Evolutionary conservation across 2,888 invertebrate species (phyloP), one percentile per base, ranked within the genome.

Genomic region (Amphipoea oculea): DNA sequence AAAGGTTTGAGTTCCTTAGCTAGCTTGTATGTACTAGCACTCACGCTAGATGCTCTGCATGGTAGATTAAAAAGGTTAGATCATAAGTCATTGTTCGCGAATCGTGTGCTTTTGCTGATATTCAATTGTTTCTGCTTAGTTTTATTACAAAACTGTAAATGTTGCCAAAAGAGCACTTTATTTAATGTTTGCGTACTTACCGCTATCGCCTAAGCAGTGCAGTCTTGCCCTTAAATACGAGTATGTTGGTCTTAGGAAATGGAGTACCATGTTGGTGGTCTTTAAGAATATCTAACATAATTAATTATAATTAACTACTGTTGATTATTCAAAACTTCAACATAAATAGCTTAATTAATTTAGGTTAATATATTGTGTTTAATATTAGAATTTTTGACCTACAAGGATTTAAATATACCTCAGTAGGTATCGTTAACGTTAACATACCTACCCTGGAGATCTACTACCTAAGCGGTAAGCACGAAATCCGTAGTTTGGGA

Each of bases 161-260:
- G 0, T 17, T 9, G 7, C 4, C 9, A 45, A 45, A 60, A 36
- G 2, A 74, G 17, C 12, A 36, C 17, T 11, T 45, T n/a, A 5
- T 36, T 67, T 17, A 12, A 5, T 40, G 4, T 29, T 29, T 14
- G 6, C 4, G 4, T 14, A 36, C n/a, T n/a, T 57, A n/a, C 20
- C 45, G 66, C 45, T 40, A 3, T 36, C 20, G 66, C 36, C 14
- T 66, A 1, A 4, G 6, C 4, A 68, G 4, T 68, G 23, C 14
- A 7, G 0, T 14, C n/a, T 12, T 2, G 7, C 23, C 45, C 45
- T 45, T 79, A 54, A n/a, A n/a, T n/a, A n/a, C n/a, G n/a, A n/a
- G n/a, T 36, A 1, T 60, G 9, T 40, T 60, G 70, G 40, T 70
- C 60, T 79, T 62, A 48, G 29, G 79, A 78, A 78, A 78, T 79